Evolutionary conservation across 2,113 vertebrate genomes (phyloP).

Genomic region (Castor canadensis): DNA sequence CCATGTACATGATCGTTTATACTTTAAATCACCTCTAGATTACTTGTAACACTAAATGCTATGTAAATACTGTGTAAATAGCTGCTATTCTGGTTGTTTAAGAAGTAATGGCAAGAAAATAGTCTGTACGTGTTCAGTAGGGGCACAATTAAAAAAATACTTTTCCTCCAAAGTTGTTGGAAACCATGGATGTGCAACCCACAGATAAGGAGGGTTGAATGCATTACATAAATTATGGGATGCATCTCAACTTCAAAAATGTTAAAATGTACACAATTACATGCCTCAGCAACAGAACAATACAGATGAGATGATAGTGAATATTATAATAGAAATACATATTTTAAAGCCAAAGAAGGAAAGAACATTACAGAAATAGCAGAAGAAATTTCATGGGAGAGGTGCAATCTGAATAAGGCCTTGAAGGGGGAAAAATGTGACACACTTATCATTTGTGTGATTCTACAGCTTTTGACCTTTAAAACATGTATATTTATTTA

Average conservation of each 20-base stretch:
- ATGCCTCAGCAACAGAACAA: neutral
- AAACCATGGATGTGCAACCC: neutral
- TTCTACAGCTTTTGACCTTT: constrained; percentile 30
- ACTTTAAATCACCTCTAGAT: neutral
- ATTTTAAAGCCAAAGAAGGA: neutral
- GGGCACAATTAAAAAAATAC: neutral
- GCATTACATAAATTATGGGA: neutral
- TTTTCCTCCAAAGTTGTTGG: neutral
- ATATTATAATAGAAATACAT: neutral
- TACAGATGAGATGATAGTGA: neutral
- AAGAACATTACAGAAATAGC: constrained; percentile 31
- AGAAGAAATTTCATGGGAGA: constrained; percentile 4
- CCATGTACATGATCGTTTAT: neutral
- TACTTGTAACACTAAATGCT: neutral
- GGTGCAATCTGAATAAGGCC: constrained; percentile 43
- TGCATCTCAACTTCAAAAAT: constrained; percentile 18
- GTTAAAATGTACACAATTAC: neutral
- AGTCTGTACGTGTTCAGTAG: neutral
- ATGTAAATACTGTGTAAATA: neutral
- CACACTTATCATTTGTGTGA: neutral
- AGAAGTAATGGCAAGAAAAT: neutral
- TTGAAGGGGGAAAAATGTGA: neutral
- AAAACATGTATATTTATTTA: constrained; percentile 8
- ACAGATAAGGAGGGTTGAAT: neutral
- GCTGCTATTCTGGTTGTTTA: neutral